A percentile compares a stretch with the other conserved stretches of the same genome.
These are phyloP conservation scores for Athalia rosae DNA, from an alignment of 2,888 invertebrate species.

Conservation along the genomic window DNA sequence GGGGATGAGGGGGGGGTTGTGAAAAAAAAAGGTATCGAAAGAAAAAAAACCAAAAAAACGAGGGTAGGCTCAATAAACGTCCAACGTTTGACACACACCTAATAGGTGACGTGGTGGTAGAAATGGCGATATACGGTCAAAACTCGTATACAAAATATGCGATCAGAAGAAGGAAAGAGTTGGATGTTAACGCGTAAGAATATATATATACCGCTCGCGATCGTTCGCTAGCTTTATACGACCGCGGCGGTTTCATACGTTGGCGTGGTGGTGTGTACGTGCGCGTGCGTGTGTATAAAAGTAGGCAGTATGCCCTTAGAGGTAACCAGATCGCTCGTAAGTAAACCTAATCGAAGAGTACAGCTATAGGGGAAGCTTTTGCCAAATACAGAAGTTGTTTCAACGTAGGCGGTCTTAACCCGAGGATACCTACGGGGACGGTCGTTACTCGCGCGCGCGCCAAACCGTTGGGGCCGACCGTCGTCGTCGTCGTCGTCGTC, in stretches of 20 bases:
- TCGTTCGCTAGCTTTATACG: not conserved
- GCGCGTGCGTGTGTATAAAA: conserved; percentile 52
- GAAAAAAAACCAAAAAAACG: no score
- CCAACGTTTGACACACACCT: conserved; percentile 63
- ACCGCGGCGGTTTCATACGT: conserved; percentile 14
- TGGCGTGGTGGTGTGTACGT: no score
- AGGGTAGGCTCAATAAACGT: conserved; percentile 61
- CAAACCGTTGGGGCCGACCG: no score
- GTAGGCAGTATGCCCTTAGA: conserved; percentile 61
- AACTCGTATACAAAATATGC: not conserved
- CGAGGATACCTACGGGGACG: conserved; percentile 13
- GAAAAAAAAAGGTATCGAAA: no score
- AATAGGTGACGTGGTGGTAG: conserved; percentile 44
- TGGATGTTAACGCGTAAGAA: not conserved
- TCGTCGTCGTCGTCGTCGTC: conserved; percentile 4
- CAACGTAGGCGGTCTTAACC: conserved; percentile 66
- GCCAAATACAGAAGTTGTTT: conserved; percentile 68
- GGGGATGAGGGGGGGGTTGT: not conserved
- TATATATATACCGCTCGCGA: conserved; percentile 3
- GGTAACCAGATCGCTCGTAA: conserved; percentile 63
- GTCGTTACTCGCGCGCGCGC: conserved; percentile 3
- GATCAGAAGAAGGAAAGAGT: conserved; percentile 13
- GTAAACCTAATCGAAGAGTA: conserved; percentile 65
- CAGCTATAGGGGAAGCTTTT: conserved; percentile 56
- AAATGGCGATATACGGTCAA: conserved; percentile 3